Evolutionary conservation across 2,888 invertebrate genomes (phyloP), one percentile per base, ranked within the genome.

Genomic region (Tetragonula carbonaria): DNA sequence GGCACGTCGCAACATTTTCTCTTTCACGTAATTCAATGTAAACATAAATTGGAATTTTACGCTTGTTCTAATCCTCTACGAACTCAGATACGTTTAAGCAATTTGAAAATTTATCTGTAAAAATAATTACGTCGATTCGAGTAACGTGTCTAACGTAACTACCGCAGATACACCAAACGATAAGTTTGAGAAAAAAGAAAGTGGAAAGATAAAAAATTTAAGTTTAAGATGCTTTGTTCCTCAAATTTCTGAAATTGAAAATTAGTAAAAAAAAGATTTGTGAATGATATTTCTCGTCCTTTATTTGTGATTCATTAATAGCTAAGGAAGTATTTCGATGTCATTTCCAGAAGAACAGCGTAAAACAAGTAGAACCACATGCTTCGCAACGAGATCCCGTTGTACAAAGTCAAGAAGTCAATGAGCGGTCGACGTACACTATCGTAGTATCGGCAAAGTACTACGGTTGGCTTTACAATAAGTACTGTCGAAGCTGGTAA

Each of bases 381-480:
- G 80, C 45, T 74, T 74, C 23, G 59, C 38, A 66, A 74, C n/a
- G 23, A 80, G 66, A 62, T 77, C 55, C 38, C 71, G 74, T 80
- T 74, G 80, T 66, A 55, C 33, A 73, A 66, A 68, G 72, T 76
- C 67, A 85, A 80, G 80, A 80, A 85, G 80, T 80, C 77, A 85
- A 84, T 80, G 77, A 85, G 85, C 74, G 63, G 57, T 76, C 62
- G 77, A 76, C 74, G 70, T 72, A 74, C 55, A 55, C 73, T 73
- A 70, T 77, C 68, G 59, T 79, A 82, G 59, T 78, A 78, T 84
- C 62, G 68, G 71, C 33, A 68, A 77, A 77, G 73, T 74, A 78
- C 65, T 78, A 78, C 74, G 68, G 51, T 59, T 73, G 65, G 53
- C 45, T 76, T 73, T 73, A 74, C 59, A 83, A 80, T 82, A 74